Percentiles rank a stretch among this genome's conserved stretches.
These are phyloP conservation scores for Acanthurus lineatus DNA, from an alignment of 2,797 vertebrate species.

Conservation along the genomic window DNA sequence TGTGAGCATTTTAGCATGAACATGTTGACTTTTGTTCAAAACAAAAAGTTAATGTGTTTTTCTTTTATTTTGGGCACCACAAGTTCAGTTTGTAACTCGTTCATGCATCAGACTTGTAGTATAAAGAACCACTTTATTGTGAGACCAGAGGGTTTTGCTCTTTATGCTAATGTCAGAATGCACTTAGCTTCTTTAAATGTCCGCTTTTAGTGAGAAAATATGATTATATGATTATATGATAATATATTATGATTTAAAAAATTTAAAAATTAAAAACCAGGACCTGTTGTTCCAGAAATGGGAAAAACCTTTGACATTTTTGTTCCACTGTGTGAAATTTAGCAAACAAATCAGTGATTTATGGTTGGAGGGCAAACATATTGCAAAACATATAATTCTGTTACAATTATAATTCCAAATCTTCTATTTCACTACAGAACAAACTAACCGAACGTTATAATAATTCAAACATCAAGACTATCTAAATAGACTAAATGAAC, in stretches of 20 bases:
- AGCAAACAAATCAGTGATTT: not conserved
- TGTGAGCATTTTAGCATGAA: not conserved
- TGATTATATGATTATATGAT: too few relatives aligned
- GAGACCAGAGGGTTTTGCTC: too few relatives aligned
- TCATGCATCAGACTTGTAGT: too few relatives aligned
- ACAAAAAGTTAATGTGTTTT: not conserved
- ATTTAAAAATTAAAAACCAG: not conserved
- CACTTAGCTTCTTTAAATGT: too few relatives aligned
- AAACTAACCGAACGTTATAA: not conserved
- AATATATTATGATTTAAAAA: too few relatives aligned
- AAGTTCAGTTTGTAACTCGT: too few relatives aligned
- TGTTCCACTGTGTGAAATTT: not conserved
- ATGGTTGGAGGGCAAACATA: not conserved
- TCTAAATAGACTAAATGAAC: not conserved
- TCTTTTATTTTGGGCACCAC: not conserved
- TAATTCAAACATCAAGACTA: not conserved
- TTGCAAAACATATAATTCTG: not conserved
- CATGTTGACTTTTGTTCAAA: too few relatives aligned
- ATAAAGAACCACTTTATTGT: too few relatives aligned
- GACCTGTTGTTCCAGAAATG: not conserved
- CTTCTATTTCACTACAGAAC: too few relatives aligned
- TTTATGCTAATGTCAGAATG: too few relatives aligned
- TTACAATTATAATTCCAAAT: not conserved
- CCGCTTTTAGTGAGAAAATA: too few relatives aligned
- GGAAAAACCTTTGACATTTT: not conserved